Conservation (phyloP, 2,113 vertebrate species). For the Erythrocercus mccallii region DNA sequence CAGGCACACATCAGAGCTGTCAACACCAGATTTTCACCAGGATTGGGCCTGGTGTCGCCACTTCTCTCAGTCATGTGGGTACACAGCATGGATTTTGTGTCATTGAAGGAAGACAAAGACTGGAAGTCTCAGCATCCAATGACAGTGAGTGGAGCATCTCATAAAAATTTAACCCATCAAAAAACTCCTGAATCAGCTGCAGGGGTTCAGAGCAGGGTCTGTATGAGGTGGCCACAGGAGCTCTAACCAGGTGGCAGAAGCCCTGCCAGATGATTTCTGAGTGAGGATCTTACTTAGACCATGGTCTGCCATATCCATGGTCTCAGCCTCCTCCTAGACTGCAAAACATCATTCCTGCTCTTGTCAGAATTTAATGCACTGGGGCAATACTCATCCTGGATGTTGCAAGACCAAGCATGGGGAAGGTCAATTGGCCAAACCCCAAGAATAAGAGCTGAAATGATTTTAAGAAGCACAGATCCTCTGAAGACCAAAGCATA, state of each 20-base stretch:
- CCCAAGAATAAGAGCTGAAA: background rate
- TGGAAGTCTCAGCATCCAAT: background rate
- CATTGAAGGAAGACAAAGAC: background rate
- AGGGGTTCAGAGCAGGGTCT: background rate
- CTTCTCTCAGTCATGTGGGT: background rate
- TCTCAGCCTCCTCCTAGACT: background rate
- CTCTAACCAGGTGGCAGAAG: background rate
- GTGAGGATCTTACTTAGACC: fast-evolving
- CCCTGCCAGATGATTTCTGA: background rate
- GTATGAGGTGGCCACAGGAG: background rate
- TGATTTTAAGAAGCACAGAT: background rate
- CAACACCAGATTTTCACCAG: background rate
- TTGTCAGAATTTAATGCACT: background rate
- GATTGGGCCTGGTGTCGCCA: background rate
- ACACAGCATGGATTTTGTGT: background rate
- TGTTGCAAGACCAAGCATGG: background rate
- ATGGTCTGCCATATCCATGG: background rate
- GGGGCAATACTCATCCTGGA: background rate
- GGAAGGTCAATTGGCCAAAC: background rate
- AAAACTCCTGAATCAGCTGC: background rate
- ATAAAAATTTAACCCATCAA: background rate
- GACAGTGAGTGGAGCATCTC: fast-evolving
- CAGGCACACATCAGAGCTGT: background rate
- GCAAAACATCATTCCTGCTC: background rate
- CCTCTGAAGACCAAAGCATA: background rate